Percentiles rank a stretch among this genome's conserved stretches.
These are phyloP conservation scores for Amblyraja radiata DNA, from an alignment of 2,797 vertebrate species.

Conservation along the genomic window DNA sequence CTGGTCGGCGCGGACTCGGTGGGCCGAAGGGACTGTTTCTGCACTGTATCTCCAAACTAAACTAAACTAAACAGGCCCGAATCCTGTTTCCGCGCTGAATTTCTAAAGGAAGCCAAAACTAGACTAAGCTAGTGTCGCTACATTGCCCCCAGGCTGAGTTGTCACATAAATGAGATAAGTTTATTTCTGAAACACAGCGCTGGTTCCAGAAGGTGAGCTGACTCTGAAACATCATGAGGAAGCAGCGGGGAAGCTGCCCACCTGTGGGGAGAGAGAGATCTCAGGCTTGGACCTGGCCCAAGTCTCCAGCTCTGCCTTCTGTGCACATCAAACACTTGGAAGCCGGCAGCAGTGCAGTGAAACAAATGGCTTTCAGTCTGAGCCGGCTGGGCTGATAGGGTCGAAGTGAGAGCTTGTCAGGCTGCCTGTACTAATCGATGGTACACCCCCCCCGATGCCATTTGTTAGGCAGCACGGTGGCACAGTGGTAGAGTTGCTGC, in stretches of 20 bases:
- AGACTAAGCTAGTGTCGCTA: not conserved
- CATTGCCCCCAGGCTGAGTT: constrained; percentile 48
- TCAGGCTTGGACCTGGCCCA: constrained; percentile 79
- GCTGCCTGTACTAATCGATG: constrained; percentile 51
- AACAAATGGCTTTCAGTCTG: constrained; percentile 83
- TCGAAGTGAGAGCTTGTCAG: constrained; percentile 55
- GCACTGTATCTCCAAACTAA: too few relatives aligned
- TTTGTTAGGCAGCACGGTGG: constrained; percentile 47
- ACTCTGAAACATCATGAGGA: constrained; percentile 73
- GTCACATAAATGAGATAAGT: constrained; percentile 95
- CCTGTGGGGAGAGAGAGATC: constrained; percentile 68
- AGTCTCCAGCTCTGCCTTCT: constrained; percentile 87
- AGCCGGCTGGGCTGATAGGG: constrained; percentile 66
- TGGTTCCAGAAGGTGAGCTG: constrained; percentile 88
- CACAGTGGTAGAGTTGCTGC: too few relatives aligned
- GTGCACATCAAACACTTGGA: constrained; percentile 70
- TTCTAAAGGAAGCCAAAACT: too few relatives aligned
- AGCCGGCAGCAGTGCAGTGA: constrained; percentile 73
- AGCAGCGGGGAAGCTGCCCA: constrained; percentile 71
- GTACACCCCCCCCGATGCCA: constrained; percentile 57
- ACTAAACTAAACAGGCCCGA: too few relatives aligned
- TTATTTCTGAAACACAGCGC: constrained; percentile 85
- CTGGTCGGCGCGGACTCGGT: too few relatives aligned
- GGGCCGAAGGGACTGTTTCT: too few relatives aligned
- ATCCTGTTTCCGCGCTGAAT: too few relatives aligned